These are phyloP conservation scores for Eupithecia centaureata DNA, from an alignment of 2,888 invertebrate species.

Conservation along the genomic window DNA sequence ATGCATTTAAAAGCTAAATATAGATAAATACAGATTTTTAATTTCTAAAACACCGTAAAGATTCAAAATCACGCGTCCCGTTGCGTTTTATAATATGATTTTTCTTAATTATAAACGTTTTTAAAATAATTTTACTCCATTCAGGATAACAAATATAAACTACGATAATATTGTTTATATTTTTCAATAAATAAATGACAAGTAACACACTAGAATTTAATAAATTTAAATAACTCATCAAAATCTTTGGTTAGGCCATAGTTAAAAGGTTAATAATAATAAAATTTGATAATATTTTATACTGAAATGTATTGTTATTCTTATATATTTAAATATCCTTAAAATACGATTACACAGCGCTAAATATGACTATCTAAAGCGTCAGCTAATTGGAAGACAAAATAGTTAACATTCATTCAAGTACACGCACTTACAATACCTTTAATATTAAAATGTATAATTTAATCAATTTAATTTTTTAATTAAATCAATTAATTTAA, in stretches of 20 bases:
- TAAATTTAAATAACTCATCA: slow-evolving; percentile 15
- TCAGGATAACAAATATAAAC: slow-evolving; percentile 54
- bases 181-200: slow-evolving; percentile 34
- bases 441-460: slow-evolving; percentile 31
- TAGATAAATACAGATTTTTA: slow-evolving; percentile 35
- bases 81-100: slow-evolving; percentile 52
- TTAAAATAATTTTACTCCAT: slow-evolving; percentile 50
- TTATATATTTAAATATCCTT: slow-evolving; percentile 8
- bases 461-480: slow-evolving; percentile 29
- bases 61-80: slow-evolving; percentile 63
- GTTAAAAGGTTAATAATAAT: not conserved
- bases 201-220: slow-evolving; percentile 35
- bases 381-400: slow-evolving; percentile 70
- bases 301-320: slow-evolving; percentile 1
- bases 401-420: slow-evolving; percentile 54
- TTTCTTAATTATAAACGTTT: slow-evolving; percentile 39
- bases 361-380: slow-evolving; percentile 51
- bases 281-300: not conserved
- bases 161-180: slow-evolving; percentile 30
- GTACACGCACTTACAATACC: slow-evolving; percentile 38
- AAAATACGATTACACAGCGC: slow-evolving; percentile 18
- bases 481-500: slow-evolving; percentile 47
- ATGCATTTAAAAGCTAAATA: slow-evolving; percentile 47
- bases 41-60: slow-evolving; percentile 60
- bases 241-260: slow-evolving; percentile 40